Evolutionary conservation across 2,113 vertebrate genomes (phyloP), one percentile per base, ranked within the genome.

Genomic region (Rana temporaria): DNA sequence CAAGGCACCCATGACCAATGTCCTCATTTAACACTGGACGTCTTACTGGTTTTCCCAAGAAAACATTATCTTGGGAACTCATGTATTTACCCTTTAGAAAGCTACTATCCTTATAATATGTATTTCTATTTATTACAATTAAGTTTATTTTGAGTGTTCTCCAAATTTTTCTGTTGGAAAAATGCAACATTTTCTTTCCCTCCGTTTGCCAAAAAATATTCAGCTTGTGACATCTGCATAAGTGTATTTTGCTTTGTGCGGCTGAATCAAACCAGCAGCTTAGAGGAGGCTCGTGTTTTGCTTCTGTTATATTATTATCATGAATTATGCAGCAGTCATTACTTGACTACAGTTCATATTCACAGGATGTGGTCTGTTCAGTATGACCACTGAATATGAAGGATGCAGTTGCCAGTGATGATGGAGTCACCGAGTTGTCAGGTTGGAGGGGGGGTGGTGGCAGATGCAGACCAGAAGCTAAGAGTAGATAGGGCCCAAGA

Each of bases 71-170:
- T 18, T 53, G 22, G 69, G 69, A 71, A 71, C 52, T 18, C n/a
- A 26, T 24, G 67, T 4, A 52, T 70, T 24, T 18, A 71, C 30
- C 55, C 69, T 71, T 26, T 8, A 18, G 18, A 55, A 34, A 71
- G 69, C 48, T 71, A 22, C 5, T 18, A 30, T 15, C 24, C 26
- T 18, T 16, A 55, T 53, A 17, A 53, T 3, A 70, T 71, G 19
- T 71, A 55, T 71, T 71, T 71, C 55, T 24, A 52, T 52, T 70
- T 70, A 71, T 22, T 71, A 55, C 22, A 71, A 55, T 26, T 26
- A 71, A 48, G 9, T 71, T 71, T 71, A 71, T 55, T 71, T 71
- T 71, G 69, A 71, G 9, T 5, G 19, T 0, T 6, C 2, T 55
- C 69, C 69, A 26, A 69, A 34, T 14, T 55, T 2, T 52, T 53